Evolutionary conservation across 1,140 invertebrate species (phyloP), one percentile per base, ranked within the genome.

Genomic region (Orius insidiosus): DNA sequence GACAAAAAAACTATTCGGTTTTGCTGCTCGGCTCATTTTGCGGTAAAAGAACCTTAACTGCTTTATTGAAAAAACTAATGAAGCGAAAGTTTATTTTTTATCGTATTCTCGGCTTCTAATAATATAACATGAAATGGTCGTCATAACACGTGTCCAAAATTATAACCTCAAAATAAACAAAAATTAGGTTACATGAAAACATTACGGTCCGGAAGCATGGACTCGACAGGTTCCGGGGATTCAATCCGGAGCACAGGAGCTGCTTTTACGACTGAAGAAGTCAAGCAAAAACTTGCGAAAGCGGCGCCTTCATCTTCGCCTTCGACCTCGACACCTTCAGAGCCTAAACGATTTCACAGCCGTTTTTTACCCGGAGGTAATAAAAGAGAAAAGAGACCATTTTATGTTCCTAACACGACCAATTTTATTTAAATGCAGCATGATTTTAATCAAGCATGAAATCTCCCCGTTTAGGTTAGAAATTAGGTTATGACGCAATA

Each of bases 201-300:
- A 34, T 64, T 66, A 30, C 64, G 78, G 47, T 78, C 77, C 41
- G 68, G 75, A 18, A 80, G 78, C 50, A 76, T 75, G 30, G 81
- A 84, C 60, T 81, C 78, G 16, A 79, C 72, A 54, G 76, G 77
- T 0, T 78, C 78, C 7, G 78, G 80, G 62, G 79, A 77, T 56
- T 76, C 80, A 34, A 49, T 53, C 7, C 69, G 70, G 46, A 75
- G 75, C 14, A 80, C 77, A 48, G 78, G 78, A 55, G 78, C 79
- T 48, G 72, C 77, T 18, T 78, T 79, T 57, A 73, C 76, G 18
- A 72, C 79, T 42, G 78, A 78, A 59, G 80, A 85, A 65, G 71
- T 82, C 57, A 83, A 80, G 66, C 74, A 76, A 56, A 83, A 80
- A 60, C 78, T 76, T 58, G 40, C 54, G 18, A 55, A 50, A 62